Conservation (phyloP, 2,888 invertebrate species). For the Eremobia ochroleuca region DNA sequence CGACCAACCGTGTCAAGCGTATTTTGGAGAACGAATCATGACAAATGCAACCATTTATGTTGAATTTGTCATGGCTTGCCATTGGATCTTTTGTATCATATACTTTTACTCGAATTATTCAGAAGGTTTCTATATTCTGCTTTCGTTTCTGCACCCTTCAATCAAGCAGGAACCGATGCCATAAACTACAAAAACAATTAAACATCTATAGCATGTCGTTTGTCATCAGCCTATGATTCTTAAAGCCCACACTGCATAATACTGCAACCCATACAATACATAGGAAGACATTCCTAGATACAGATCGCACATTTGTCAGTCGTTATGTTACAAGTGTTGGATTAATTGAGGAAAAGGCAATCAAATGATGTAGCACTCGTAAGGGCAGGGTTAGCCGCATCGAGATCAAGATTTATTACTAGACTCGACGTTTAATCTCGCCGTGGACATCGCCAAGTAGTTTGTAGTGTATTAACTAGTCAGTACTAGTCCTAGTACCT, state of each 20-base stretch:
- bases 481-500: background rate
- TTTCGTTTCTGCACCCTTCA: background rate
- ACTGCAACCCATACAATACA: background rate
- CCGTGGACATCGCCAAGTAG: slow-evolving; percentile 35
- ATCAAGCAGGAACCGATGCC: background rate
- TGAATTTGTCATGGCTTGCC: background rate
- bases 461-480: background rate
- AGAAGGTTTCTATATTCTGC: background rate
- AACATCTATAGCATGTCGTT: background rate
- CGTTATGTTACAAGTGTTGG: slow-evolving; percentile 43
- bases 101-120: background rate
- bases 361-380: slow-evolving; percentile 52
- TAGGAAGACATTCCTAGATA: slow-evolving; percentile 51
- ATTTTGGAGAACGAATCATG: background rate
- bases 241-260: background rate
- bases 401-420: slow-evolving; percentile 56
- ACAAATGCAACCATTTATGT: background rate
- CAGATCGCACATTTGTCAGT: slow-evolving; percentile 31
- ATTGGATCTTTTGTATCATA: background rate
- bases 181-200: background rate
- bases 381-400: slow-evolving; percentile 57
- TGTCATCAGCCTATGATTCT: background rate
- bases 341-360: slow-evolving; percentile 63
- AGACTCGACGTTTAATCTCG: slow-evolving; percentile 47
- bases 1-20: too few species aligned